Conservation (phyloP, 1,140 invertebrate species). For the Agraylea sexmaculata region DNA sequence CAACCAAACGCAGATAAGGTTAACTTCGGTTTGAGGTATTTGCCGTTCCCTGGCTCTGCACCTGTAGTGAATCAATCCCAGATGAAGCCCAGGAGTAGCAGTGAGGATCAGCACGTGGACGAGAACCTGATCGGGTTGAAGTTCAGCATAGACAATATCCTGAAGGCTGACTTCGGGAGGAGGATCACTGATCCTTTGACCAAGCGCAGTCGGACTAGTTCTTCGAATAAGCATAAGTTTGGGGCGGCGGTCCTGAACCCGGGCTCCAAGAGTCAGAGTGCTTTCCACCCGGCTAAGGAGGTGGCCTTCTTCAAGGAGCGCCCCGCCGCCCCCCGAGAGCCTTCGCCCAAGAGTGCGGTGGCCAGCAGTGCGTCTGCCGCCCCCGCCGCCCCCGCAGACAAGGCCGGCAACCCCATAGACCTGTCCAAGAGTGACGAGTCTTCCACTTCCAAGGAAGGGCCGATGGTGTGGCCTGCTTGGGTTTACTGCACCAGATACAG, state of each 20-base stretch:
- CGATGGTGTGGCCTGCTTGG: constrained; percentile 80
- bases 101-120: no score
- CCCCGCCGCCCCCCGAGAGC: no score
- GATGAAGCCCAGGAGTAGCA: no score
- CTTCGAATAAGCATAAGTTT: constrained; percentile 17
- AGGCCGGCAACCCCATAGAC: constrained; percentile 30
- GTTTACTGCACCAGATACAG: constrained; percentile 96
- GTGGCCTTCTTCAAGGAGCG: no score
- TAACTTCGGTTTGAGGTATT: constrained; percentile 13
- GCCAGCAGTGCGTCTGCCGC: constrained; percentile 14
- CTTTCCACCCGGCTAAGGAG: constrained; percentile 18
- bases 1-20: constrained; percentile 15
- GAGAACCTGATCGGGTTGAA: constrained; percentile 59
- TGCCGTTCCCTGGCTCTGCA: constrained; percentile 13
- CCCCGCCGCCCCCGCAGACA: constrained; percentile 18
- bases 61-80: constrained; percentile 11
- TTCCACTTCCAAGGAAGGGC: constrained; percentile 37
- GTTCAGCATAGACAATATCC: constrained; percentile 87
- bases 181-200: constrained; percentile 56
- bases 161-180: constrained; percentile 79
- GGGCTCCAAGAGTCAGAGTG: constrained; percentile 6
- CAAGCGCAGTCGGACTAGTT: constrained; percentile 36
- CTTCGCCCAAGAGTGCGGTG: constrained; percentile 20
- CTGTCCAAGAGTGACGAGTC: constrained; percentile 31
- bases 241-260: constrained; percentile 12